Evolutionary conservation across 2,797 vertebrate genomes (phyloP).

Genomic region (Oophaga sylvatica): DNA sequence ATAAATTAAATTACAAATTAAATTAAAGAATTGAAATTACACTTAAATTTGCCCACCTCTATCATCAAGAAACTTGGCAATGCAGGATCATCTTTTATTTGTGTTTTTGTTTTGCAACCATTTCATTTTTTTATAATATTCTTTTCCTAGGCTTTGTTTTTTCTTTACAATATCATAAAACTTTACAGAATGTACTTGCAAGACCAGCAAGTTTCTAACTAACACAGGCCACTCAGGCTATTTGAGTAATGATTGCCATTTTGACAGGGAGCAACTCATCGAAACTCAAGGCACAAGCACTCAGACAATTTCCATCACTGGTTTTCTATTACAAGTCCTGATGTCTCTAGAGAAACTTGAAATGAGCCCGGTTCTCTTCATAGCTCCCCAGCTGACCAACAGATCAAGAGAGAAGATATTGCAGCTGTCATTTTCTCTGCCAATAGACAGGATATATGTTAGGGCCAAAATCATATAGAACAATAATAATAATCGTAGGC

Average conservation of each 20-base stretch:
- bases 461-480: constrained; percentile 18
- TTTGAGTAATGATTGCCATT: constrained; percentile 63
- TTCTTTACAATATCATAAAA: constrained; percentile 58
- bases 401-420: constrained; percentile 68
- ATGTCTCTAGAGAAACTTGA: constrained; percentile 65
- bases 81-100: background rate
- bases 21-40: too few species aligned
- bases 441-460: constrained; percentile 61
- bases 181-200: constrained; percentile 46
- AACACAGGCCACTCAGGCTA: constrained; percentile 59
- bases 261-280: constrained; percentile 71
- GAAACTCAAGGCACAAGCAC: constrained; percentile 65
- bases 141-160: background rate
- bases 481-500: constrained; percentile 43
- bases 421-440: constrained; percentile 66
- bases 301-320: constrained; percentile 68
- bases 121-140: background rate
- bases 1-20: too few species aligned
- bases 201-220: constrained; percentile 51
- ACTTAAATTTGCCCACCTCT: too few species aligned
- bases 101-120: background rate
- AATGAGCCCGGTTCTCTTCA: constrained; percentile 66
- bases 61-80: background rate
- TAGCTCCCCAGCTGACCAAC: constrained; percentile 64
- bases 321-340: constrained; percentile 65